A percentile compares a stretch with the other conserved stretches of the same genome.
These are phyloP conservation scores for Tridacna gigas DNA, from an alignment of 2,888 invertebrate species.

Conservation along the genomic window DNA sequence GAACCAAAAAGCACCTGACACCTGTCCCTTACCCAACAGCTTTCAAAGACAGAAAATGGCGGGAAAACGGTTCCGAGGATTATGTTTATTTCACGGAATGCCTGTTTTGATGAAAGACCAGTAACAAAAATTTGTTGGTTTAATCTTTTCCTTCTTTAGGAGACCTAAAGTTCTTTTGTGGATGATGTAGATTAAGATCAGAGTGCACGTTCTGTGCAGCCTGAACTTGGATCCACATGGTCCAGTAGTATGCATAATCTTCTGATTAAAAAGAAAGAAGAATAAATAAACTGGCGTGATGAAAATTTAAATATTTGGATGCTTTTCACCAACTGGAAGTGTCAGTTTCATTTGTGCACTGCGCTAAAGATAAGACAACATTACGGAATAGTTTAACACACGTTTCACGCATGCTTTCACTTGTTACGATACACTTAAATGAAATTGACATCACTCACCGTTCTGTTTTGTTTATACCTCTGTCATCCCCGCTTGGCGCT, in stretches of 20 bases:
- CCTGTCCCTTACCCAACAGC: not conserved
- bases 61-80: not conserved
- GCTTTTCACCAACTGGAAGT: no score
- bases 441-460: constrained; percentile 43
- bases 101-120: not conserved
- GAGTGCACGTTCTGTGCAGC: no score
- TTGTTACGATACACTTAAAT: constrained; percentile 54
- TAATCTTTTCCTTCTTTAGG: not conserved
- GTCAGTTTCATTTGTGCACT: not conserved
- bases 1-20: constrained; percentile 17
- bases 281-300: no score
- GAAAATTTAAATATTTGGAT: no score
- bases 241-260: not conserved
- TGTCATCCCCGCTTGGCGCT: constrained; percentile 34
- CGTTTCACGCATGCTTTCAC: constrained; percentile 38
- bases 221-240: no score
- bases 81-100: constrained; percentile 14
- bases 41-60: not conserved
- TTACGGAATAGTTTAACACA: constrained; percentile 5
- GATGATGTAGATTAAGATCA: no score
- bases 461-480: constrained; percentile 44
- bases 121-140: not conserved
- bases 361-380: not conserved
- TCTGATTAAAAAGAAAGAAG: not conserved
- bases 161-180: no score